Base-by-base conservation (phyloP, 2,113 vertebrate species). In the Galbula dea region DNA sequence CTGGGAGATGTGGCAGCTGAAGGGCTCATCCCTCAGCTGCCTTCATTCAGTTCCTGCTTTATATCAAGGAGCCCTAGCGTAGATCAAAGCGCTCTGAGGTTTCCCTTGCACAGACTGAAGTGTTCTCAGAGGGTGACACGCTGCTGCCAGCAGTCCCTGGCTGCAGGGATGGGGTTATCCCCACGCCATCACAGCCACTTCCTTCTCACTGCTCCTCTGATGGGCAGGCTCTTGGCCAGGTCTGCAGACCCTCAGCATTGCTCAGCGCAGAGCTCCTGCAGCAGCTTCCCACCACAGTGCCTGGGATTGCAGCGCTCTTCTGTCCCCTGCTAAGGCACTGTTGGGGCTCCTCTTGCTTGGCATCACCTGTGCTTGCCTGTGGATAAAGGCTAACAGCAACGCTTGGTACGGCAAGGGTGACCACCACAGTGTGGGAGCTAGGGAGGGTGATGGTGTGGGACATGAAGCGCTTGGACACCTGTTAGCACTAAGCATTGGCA, bases 161-260 rank as follows among this genome's bases (percentile, higher is more conserved):
- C 71, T 0, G 0, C 0, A 1, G 49, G 45, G 17, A 67, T 0
- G 2, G 77, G 37, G 32, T 75, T 85, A 69, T 75, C 54, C 78
- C 43, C 5, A 4, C 32, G 39, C 32, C 34, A 52, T 37, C 74
- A 54, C 51, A 23, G 65, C 22, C 63, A 32, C 65, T 69, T 78
- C 37, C 62, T 75, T 51, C 49, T 26, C 12, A 0, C 57, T 1
- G 1, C 43, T 58, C 11, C 3, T n/a, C 37, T 45, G 0, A 3
- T 2, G 0, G 39, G 75, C 74, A 61, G 46, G 69, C 3, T 0
- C 68, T 62, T 19, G 16, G 41, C n/a, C 0, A 1, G 51, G 41
- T 30, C 68, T 46, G 34, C 0, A 2, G 26, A 45, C 32, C n/a
- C 37, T 48, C 0, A 0, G 32, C 36, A 16, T 12, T 3, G 3